These are phyloP conservation scores for Icerya purchasi DNA, from an alignment of 2,888 invertebrate species.

Conservation along the genomic window DNA sequence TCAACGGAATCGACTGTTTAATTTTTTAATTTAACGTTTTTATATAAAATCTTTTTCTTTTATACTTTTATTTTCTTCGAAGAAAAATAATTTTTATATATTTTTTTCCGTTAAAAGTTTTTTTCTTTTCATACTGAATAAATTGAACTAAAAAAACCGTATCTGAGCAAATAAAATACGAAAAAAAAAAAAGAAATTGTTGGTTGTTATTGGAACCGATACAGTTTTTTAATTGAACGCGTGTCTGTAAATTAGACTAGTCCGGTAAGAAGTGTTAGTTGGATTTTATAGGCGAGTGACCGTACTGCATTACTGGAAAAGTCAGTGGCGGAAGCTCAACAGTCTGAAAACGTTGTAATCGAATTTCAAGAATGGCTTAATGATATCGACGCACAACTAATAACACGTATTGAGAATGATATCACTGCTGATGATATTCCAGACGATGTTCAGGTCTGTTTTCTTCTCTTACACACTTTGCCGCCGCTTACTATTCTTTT, in stretches of 20 bases:
- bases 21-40: no score
- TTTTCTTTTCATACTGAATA: no score
- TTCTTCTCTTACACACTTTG: no score
- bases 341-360: constrained; percentile 49
- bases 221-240: no score
- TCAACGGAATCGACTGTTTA: no score
- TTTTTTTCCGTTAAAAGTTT: no score
- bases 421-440: constrained; percentile 58
- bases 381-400: constrained; percentile 42
- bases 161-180: neutral
- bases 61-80: no score
- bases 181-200: neutral
- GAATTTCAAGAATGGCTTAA: constrained; percentile 49
- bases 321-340: constrained; percentile 52
- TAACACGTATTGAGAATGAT: constrained; percentile 50
- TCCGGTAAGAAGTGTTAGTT: neutral
- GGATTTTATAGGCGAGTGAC: constrained; percentile 31
- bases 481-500: no score
- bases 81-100: no score
- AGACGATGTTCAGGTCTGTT: constrained; percentile 42
- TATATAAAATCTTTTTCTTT: no score
- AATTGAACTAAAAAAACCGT: neutral
- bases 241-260: neutral
- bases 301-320: constrained; percentile 40
- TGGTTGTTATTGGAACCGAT: neutral